Evolutionary conservation across 2,797 vertebrate genomes (phyloP).

Genomic region (Antrozous pallidus): DNA sequence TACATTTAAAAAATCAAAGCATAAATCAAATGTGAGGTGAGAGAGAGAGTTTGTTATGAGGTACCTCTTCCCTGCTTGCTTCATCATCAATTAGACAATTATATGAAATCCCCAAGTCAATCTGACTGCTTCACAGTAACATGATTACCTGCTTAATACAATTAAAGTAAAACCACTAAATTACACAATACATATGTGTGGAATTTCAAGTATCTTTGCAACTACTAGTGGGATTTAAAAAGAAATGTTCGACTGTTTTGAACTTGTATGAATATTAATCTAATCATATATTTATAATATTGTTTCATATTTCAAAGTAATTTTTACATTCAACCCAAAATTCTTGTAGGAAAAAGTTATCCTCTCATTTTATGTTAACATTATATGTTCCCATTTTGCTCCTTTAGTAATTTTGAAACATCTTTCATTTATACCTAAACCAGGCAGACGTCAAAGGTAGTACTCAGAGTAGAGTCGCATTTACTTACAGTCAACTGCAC

Average conservation of each 20-base stretch:
- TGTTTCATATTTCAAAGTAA: conserved; percentile 7
- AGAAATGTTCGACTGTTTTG: neutral
- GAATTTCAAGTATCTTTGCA: conserved; percentile 7
- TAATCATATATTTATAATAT: neutral
- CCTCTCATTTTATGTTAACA: neutral
- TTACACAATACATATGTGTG: neutral
- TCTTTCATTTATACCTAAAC: neutral
- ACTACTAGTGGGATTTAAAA: neutral
- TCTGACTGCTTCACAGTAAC: neutral
- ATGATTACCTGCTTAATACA: conserved; percentile 4
- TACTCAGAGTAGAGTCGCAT: neutral
- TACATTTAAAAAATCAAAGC: conserved; percentile 1
- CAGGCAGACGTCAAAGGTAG: neutral
- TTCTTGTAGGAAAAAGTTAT: neutral
- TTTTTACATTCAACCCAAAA: neutral
- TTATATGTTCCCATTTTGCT: neutral
- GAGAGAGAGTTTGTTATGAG: neutral
- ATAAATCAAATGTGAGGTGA: neutral
- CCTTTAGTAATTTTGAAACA: neutral
- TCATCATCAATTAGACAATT: conserved; percentile 4
- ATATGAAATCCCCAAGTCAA: neutral
- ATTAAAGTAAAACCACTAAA: conserved; percentile 10
- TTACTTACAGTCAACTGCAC: neutral
- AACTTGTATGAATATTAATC: neutral
- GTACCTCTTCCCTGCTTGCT: neutral